phyloP scores from a whole-genome alignment of 2,888 invertebrate species.

The Agrotis puta region DNA sequence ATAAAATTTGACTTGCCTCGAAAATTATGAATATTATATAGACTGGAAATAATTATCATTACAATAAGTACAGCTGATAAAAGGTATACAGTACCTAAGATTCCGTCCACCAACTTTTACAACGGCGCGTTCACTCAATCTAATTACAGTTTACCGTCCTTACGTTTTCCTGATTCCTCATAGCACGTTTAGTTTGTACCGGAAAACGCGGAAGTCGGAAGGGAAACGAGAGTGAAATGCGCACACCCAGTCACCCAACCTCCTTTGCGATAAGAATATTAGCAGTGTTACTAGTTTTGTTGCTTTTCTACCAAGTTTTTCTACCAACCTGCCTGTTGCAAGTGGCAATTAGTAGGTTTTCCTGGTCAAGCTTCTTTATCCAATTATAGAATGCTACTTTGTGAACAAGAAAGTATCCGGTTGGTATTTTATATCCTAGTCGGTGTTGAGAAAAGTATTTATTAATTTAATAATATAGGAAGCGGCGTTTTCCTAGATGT shows the following conservation, averaged over 20 bases:
- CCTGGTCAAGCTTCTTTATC: slow-evolving; percentile 69
- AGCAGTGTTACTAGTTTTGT: slow-evolving; percentile 51
- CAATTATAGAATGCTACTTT: slow-evolving; percentile 57
- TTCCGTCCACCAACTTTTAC: slow-evolving; percentile 48
- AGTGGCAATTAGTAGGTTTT: slow-evolving; percentile 70
- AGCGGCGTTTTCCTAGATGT: not conserved
- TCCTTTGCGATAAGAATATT: slow-evolving; percentile 52
- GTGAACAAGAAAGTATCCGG: slow-evolving; percentile 48
- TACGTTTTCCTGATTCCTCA: slow-evolving; percentile 77
- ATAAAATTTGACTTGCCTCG: no score
- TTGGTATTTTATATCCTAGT: slow-evolving; percentile 45
- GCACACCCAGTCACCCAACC: slow-evolving; percentile 68
- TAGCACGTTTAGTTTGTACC: slow-evolving; percentile 65
- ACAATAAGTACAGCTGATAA: slow-evolving; percentile 33
- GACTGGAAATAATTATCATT: slow-evolving; percentile 3
- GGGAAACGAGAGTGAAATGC: slow-evolving; percentile 78
- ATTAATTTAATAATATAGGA: slow-evolving; percentile 1
- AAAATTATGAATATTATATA: no score
- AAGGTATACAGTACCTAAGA: slow-evolving; percentile 11
- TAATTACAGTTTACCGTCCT: slow-evolving; percentile 73
- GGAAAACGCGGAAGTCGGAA: slow-evolving; percentile 77
- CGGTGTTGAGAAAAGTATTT: not conserved
- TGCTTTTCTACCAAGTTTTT: slow-evolving; percentile 40
- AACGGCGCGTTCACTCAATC: slow-evolving; percentile 24
- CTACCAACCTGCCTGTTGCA: slow-evolving; percentile 37